A percentile compares a stretch with the other conserved stretches of the same genome.
Conservation (phyloP, 2,797 vertebrate genomes). For the Leptodactylus fallax region DNA sequence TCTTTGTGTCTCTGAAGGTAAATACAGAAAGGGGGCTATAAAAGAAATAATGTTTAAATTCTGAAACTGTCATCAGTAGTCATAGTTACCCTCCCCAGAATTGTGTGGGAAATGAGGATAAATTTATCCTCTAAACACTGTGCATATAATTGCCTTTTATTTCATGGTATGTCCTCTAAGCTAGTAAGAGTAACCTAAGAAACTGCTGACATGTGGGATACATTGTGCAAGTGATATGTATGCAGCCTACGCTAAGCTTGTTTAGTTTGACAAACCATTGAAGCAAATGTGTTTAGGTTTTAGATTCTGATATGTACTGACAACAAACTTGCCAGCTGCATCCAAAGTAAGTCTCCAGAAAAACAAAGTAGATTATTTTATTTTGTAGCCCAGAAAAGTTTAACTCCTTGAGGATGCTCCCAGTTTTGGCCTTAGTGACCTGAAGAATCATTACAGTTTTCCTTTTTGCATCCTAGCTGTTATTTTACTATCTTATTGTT, state of each 20-base stretch:
- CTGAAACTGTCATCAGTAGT: too few relatives aligned
- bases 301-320: constrained; percentile 44
- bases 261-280: constrained; percentile 45
- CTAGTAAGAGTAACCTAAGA: constrained; percentile 32
- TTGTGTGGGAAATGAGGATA: neutral
- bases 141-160: neutral
- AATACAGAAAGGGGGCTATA: too few relatives aligned
- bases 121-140: neutral
- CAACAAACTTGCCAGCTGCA: constrained; percentile 45
- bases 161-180: constrained; percentile 35
- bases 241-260: constrained; percentile 23
- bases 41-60: too few relatives aligned
- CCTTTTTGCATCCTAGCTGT: neutral
- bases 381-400: neutral
- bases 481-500: neutral
- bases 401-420: neutral
- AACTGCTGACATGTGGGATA: constrained; percentile 38
- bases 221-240: constrained; percentile 17
- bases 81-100: neutral
- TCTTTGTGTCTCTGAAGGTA: too few relatives aligned
- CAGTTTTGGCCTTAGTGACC: neutral
- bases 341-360: constrained; percentile 35
- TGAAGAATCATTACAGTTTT: neutral
- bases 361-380: neutral
- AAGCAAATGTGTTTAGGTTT: constrained; percentile 44